phyloP scores from a whole-genome alignment of 1,140 invertebrate genomes.

The Lasioglossum baleicum region DNA sequence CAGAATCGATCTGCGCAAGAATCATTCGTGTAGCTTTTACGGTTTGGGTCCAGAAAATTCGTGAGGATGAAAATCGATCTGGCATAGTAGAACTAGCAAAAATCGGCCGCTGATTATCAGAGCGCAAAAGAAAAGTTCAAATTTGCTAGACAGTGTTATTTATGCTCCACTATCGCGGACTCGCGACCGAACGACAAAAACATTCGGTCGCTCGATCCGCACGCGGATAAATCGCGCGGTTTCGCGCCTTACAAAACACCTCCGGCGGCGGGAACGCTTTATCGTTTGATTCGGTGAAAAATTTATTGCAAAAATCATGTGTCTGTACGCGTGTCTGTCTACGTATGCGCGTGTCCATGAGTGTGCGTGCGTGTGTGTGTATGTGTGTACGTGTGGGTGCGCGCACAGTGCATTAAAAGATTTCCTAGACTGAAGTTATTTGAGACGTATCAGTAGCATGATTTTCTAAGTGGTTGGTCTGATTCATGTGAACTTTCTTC shows the following conservation, averaged over 20 bases:
- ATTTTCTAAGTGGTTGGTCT: too few species aligned
- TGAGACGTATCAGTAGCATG: too few species aligned
- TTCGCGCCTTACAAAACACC: slow-evolving; percentile 20
- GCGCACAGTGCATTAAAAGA: neutral
- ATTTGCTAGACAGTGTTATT: too few species aligned
- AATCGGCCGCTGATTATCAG: too few species aligned
- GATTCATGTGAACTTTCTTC: too few species aligned
- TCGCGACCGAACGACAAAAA: neutral
- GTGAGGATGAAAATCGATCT: too few species aligned
- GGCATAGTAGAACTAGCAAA: too few species aligned
- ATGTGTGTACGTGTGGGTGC: neutral
- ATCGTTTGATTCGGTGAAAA: slow-evolving; percentile 7
- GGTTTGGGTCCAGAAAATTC: too few species aligned
- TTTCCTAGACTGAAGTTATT: too few species aligned
- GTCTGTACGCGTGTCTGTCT: neutral
- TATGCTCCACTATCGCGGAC: slow-evolving; percentile 21
- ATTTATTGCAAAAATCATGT: slow-evolving; percentile 16
- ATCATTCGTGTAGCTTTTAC: too few species aligned
- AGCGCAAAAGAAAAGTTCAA: too few species aligned
- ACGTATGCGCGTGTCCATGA: slow-evolving; percentile 2
- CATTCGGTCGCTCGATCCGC: slow-evolving; percentile 18
- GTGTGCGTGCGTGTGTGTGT: neutral
- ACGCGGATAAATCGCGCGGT: slow-evolving; percentile 17
- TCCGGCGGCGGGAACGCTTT: neutral
- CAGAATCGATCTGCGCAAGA: too few species aligned